Conservation (phyloP, 2,797 vertebrate species). For the Syndactyla subalaris region DNA sequence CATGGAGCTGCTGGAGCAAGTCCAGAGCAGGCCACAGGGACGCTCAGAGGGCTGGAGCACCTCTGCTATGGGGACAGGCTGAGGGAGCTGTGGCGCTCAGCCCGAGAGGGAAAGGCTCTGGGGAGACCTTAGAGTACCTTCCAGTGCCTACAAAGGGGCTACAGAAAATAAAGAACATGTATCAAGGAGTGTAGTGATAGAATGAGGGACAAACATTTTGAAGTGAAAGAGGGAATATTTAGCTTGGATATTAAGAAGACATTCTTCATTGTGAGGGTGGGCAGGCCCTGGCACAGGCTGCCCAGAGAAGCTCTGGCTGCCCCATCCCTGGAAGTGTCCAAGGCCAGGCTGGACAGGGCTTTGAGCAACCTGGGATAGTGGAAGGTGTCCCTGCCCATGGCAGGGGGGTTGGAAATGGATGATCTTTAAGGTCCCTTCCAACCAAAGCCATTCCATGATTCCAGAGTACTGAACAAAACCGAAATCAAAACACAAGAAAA, state of each 20-base stretch:
- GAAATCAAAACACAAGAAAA: neutral
- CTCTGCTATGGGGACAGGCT: neutral
- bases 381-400: neutral
- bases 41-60: neutral
- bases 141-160: neutral
- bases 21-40: neutral
- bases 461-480: neutral
- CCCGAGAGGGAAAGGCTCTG: neutral
- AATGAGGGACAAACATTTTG: neutral
- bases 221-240: neutral
- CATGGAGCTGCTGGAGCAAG: neutral
- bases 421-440: neutral
- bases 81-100: neutral
- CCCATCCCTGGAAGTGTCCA: too few relatives aligned
- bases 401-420: neutral
- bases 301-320: neutral
- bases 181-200: rapidly evolving
- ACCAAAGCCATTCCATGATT: neutral
- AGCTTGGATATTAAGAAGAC: neutral
- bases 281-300: neutral
- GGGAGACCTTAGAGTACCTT: neutral
- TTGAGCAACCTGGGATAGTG: neutral
- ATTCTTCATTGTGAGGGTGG: neutral
- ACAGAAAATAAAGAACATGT: neutral
- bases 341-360: neutral